A percentile compares a stretch with the other conserved stretches of the same genome.
phyloP scores from a whole-genome alignment of 2,888 invertebrate genomes.

The Thyatira batis region DNA sequence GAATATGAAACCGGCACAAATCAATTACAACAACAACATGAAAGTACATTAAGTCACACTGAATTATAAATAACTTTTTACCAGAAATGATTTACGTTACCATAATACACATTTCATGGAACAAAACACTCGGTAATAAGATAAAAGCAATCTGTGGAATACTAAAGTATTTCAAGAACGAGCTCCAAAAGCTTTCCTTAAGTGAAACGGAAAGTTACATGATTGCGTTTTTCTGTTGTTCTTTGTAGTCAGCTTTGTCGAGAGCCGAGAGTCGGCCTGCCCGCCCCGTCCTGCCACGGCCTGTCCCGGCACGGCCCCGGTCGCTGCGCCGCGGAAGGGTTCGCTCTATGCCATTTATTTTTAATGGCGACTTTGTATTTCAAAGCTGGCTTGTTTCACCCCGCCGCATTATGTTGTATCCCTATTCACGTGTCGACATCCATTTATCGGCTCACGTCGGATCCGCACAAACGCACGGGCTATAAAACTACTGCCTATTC shows the following conservation, averaged over 20 bases:
- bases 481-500: not conserved
- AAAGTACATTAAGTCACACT: too few species aligned
- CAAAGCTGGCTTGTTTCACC: not conserved
- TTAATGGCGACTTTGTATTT: not conserved
- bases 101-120: not conserved
- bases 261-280: not conserved
- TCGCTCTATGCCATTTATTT: not conserved
- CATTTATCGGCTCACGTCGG: not conserved
- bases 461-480: not conserved
- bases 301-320: not conserved
- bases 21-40: too few species aligned
- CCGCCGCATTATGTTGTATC: not conserved
- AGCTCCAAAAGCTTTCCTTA: not conserved
- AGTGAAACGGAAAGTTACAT: not conserved
- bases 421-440: not conserved
- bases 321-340: not conserved
- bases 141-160: not conserved
- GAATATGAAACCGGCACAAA: too few species aligned
- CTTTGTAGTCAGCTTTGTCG: not conserved
- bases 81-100: not conserved
- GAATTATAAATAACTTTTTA: too few species aligned
- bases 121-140: not conserved
- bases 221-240: not conserved
- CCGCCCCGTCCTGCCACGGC: not conserved
- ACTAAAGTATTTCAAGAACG: not conserved